A percentile compares a stretch with the other conserved stretches of the same genome.
phyloP scores from a whole-genome alignment of 2,797 vertebrate species.

The Pantherophis vulpinus region DNA sequence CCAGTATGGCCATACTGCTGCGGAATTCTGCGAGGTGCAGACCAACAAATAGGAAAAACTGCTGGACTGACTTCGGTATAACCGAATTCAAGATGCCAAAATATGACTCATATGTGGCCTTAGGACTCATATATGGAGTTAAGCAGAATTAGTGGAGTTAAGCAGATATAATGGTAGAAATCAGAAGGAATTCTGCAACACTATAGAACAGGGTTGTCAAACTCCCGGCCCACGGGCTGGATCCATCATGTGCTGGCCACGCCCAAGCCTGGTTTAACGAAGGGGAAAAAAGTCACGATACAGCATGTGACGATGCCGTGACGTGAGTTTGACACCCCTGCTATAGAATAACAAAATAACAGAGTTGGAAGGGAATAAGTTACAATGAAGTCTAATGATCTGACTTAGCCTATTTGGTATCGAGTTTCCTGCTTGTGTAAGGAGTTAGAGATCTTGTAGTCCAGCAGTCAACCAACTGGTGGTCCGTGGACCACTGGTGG shows the following conservation, averaged over 20 bases:
- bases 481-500: too few relatives aligned
- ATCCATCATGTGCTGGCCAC: too few relatives aligned
- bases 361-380: not conserved
- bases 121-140: not conserved
- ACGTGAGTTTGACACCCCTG: not conserved
- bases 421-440: not conserved
- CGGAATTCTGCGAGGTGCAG: not conserved
- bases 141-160: not conserved
- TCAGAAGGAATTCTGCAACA: not conserved
- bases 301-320: too few relatives aligned
- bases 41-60: not conserved
- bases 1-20: not conserved
- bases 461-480: too few relatives aligned
- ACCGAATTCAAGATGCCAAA: not conserved
- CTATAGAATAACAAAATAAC: not conserved
- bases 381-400: not conserved
- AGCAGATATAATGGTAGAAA: not conserved
- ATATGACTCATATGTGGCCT: not conserved
- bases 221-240: accelerated
- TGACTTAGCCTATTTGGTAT: not conserved
- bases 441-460: not conserved
- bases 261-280: too few relatives aligned
- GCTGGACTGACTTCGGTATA: not conserved
- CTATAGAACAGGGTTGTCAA: not conserved
- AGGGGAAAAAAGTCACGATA: too few relatives aligned